These are phyloP conservation scores for Ctenopoma multispine DNA, from an alignment of 2,797 vertebrate species.

Conservation along the genomic window DNA sequence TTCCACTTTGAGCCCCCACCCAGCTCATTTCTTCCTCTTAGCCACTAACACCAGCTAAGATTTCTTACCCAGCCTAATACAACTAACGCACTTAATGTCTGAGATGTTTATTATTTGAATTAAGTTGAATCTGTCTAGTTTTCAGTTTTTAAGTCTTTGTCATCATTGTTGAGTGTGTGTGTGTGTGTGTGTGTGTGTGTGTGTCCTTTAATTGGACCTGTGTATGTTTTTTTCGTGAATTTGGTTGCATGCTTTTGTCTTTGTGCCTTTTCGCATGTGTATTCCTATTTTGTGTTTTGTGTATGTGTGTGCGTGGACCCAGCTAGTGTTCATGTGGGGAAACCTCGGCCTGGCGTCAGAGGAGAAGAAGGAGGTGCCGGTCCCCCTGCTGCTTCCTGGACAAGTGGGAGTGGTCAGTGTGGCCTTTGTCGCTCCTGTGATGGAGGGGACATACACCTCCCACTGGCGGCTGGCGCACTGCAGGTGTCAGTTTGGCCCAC, in stretches of 20 bases:
- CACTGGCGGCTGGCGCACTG: conserved; percentile 97
- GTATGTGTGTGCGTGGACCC: conserved; percentile 76
- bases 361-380: conserved; percentile 90
- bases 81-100: conserved; percentile 49
- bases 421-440: conserved; percentile 91
- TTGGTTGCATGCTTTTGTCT: conserved; percentile 68
- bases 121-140: conserved; percentile 58
- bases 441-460: conserved; percentile 97
- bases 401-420: conserved; percentile 95
- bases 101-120: conserved; percentile 62
- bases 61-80: conserved; percentile 51
- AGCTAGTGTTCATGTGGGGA: conserved; percentile 99
- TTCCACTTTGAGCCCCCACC: conserved; percentile 61
- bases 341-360: conserved; percentile 92
- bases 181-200: background rate
- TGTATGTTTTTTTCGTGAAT: conserved; percentile 45
- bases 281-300: conserved; percentile 77
- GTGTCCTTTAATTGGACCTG: conserved; percentile 27
- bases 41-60: conserved; percentile 70
- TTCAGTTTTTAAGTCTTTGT: conserved; percentile 63
- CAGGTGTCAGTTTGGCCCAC: conserved; percentile 95
- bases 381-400: conserved; percentile 91
- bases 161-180: conserved; percentile 22
- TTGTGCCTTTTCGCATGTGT: conserved; percentile 72
- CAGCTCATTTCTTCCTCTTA: conserved; percentile 61